Percentiles rank a stretch among this genome's conserved stretches.
Conservation (phyloP, 2,888 invertebrate genomes). For the Oxyscelio sp. region DNA sequence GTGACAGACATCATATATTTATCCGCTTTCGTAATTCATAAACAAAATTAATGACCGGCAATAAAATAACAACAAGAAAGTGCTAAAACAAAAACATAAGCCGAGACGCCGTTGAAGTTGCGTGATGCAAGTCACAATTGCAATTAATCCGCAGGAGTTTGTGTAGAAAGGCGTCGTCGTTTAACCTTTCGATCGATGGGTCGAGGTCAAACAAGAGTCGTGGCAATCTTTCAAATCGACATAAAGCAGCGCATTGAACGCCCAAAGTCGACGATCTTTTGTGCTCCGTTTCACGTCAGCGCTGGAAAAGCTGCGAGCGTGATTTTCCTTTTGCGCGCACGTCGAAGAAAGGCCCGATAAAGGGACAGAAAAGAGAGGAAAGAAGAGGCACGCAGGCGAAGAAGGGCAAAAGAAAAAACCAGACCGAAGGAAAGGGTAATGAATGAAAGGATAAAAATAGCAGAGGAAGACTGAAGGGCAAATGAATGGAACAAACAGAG, state of each 20-base stretch:
- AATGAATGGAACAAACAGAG: not conserved
- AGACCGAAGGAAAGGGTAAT: not conserved
- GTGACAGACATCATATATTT: no score
- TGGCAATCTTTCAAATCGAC: slow-evolving; percentile 61
- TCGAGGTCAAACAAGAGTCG: slow-evolving; percentile 54
- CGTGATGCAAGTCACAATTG: slow-evolving; percentile 40
- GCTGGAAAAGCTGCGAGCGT: slow-evolving; percentile 48
- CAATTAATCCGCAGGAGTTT: slow-evolving; percentile 53
- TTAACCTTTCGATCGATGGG: slow-evolving; percentile 58
- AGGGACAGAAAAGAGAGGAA: not conserved
- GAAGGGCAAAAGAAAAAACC: not conserved
- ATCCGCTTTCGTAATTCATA: no score
- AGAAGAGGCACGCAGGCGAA: not conserved
- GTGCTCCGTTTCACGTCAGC: slow-evolving; percentile 50
- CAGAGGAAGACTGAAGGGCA: not conserved
- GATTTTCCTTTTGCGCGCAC: slow-evolving; percentile 51
- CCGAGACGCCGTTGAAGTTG: slow-evolving; percentile 16
- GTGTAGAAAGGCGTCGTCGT: slow-evolving; percentile 44
- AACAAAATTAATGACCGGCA: no score
- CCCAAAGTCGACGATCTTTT: slow-evolving; percentile 57
- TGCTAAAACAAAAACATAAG: slow-evolving; percentile 3
- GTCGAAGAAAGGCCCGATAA: slow-evolving; percentile 41
- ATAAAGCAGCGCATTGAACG: slow-evolving; percentile 52
- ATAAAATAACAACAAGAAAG: not conserved
- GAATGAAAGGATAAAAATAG: slow-evolving; percentile 18